Evolutionary conservation across 2,797 vertebrate genomes (phyloP), one percentile per base, ranked within the genome.

Genomic region (Mormyrops attenuatus): DNA sequence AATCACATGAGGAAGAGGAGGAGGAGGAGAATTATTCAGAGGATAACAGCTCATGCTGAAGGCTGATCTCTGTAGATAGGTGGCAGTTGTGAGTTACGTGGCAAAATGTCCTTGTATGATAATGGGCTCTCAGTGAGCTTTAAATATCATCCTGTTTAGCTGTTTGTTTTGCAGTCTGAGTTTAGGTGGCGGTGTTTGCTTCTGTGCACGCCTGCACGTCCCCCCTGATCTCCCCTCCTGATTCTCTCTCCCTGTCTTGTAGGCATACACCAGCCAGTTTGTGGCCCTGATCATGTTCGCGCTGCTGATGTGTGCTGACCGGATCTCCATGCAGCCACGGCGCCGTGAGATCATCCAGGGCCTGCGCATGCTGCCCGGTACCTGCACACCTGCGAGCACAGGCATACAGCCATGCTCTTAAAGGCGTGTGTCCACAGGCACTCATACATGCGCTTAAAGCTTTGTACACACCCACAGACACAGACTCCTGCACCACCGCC

Each of bases 181-280:
- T 30, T 38, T 38, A 73, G 30, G 15, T 47, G 73, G 20, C 8
- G 26, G 34, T 5, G 38, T 17, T 44, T 80, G 38, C 5, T 80
- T 44, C 66, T 73, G 66, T 6, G 66, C 9, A 38, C 0, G 17
- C 41, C 5, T 44, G 6, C 13, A 7, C 7, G 4, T 15, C 73
- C 73, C 73, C 15, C 6, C 15, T n/a, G 22, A 13, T 1, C 50
- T 9, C 0, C n/a, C 44, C 44, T 49, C n/a, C 82, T 30, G 47
- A 13, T n/a, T 44, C 73, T 9, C 41, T 3, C 73, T 47, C 38
- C 17, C 53, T 44, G 13, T 87, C 34, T 57, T 88, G 22, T 93
- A 99, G 99, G 98, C 99, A 17, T 99, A 99, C 90, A 99, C 98
- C 90, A 99, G 99, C 94, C 99, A 99, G 95, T 99, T 99, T 88